These are phyloP conservation scores for Germaria angustata DNA, from an alignment of 2,888 invertebrate genomes.

Conservation along the genomic window DNA sequence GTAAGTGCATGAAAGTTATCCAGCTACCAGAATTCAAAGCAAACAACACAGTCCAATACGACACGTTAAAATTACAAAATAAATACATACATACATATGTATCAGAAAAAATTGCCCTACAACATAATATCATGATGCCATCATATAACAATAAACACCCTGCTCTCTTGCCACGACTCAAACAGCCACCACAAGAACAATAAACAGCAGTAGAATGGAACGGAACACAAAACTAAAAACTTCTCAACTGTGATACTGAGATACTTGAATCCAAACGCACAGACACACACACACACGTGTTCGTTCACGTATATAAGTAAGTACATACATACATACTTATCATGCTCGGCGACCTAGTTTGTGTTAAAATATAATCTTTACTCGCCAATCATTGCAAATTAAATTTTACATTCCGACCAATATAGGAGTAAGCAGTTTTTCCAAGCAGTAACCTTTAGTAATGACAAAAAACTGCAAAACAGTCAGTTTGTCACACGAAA, in stretches of 20 bases:
- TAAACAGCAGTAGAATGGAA: slow-evolving; percentile 15
- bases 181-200: not conserved
- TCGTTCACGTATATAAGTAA: not conserved
- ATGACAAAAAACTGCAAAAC: slow-evolving; percentile 3
- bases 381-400: not conserved
- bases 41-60: slow-evolving; percentile 32
- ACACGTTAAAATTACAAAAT: not conserved
- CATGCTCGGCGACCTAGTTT: slow-evolving; percentile 66
- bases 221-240: slow-evolving; percentile 1
- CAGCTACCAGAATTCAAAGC: slow-evolving; percentile 71
- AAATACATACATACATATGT: slow-evolving; percentile 6
- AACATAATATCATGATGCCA: slow-evolving; percentile 50
- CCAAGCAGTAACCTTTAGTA: slow-evolving; percentile 18
- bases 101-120: slow-evolving; percentile 26
- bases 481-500: not conserved
- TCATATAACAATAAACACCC: slow-evolving; percentile 37
- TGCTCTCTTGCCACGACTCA: slow-evolving; percentile 12
- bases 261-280: slow-evolving; percentile 36
- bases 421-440: slow-evolving; percentile 21
- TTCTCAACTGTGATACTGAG: slow-evolving; percentile 37
- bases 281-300: slow-evolving; percentile 1
- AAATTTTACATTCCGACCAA: slow-evolving; percentile 12
- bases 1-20: slow-evolving; percentile 72
- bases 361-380: slow-evolving; percentile 39
- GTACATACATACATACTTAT: not conserved